These are phyloP conservation scores for Troglohyphantes excavatus DNA, from an alignment of 2,888 invertebrate genomes.

Conservation along the genomic window DNA sequence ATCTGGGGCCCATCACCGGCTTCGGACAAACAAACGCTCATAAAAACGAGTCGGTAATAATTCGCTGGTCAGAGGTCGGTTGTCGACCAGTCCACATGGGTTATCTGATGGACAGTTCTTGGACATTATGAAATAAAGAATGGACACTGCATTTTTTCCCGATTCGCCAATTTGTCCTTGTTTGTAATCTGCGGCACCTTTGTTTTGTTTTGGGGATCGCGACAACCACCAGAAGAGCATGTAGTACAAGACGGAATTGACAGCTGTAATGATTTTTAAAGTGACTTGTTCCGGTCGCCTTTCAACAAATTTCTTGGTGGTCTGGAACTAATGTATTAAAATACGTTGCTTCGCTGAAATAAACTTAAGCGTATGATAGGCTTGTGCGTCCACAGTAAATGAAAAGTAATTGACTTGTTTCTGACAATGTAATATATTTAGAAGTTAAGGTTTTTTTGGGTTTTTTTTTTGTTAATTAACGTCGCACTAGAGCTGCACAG, in stretches of 20 bases:
- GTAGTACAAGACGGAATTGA: conserved; percentile 56
- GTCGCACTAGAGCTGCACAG: too few species aligned
- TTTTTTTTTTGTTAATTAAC: too few species aligned
- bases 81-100: conserved; percentile 64
- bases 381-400: too few species aligned
- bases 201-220: conserved; percentile 69
- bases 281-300: conserved; percentile 31
- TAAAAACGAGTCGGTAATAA: conserved; percentile 72
- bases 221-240: conserved; percentile 37
- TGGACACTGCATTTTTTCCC: conserved; percentile 53
- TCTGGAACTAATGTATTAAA: background rate
- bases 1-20: conserved; percentile 63
- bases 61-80: conserved; percentile 69
- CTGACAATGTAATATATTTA: too few species aligned
- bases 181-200: conserved; percentile 66
- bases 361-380: too few species aligned
- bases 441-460: too few species aligned
- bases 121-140: conserved; percentile 50
- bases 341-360: too few species aligned
- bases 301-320: background rate
- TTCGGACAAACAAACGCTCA: conserved; percentile 75
- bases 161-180: conserved; percentile 69
- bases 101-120: conserved; percentile 73
- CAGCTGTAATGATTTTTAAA: conserved; percentile 48
- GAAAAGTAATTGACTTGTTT: too few species aligned